Base-by-base conservation (phyloP, 2,797 vertebrate genomes). In the Liparis tanakae region DNA sequence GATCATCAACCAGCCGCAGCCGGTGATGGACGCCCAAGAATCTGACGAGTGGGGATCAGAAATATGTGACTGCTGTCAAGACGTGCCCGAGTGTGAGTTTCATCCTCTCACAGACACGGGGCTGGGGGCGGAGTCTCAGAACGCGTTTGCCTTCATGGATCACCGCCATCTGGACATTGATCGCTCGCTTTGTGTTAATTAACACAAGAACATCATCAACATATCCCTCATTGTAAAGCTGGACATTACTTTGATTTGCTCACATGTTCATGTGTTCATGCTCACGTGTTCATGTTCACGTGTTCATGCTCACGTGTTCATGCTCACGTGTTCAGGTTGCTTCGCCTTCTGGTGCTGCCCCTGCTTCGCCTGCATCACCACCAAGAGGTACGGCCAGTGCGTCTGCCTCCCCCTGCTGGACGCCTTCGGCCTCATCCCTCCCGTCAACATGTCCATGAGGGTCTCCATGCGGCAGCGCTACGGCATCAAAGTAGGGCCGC, bases 321-420 rank as follows among this genome's bases (percentile, higher is more conserved):
- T 10, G 37, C 25, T 3, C 3, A 10, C 7, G 69, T 3, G 2
- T 74, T 8, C 1, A 92, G 90, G 90, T 65, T 95, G 93, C 62
- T 89, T 79, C 9, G 92, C 37, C 0, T 94, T 70, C 81, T 95
- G 93, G 91, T 94, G 92, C 68, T 81, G 12, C 1, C 81, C 88
- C 1, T 95, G 94, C 67, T 93, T 91, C 5, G 72, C 92, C 55
- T 95, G 94, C 13, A 63, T 1, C 1, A 85, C 61, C 3, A 17
- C 81, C 4, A 85, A 46, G 41, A 22, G 50, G 0, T 91, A 87
- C 10, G 93, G 93, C 0, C 51, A 94, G 76, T 74, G 70, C 46
- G 83, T 93, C 2, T 95, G 94, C 73, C 91, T 94, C 77, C 94
- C 94, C 41, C 80, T 94, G 88, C 77, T 94, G 87, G 94, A 95